Percentiles rank a stretch among this genome's conserved stretches.
Conservation (phyloP, 92 coral and sea anemone genomes). For the Bergia sp. region DNA sequence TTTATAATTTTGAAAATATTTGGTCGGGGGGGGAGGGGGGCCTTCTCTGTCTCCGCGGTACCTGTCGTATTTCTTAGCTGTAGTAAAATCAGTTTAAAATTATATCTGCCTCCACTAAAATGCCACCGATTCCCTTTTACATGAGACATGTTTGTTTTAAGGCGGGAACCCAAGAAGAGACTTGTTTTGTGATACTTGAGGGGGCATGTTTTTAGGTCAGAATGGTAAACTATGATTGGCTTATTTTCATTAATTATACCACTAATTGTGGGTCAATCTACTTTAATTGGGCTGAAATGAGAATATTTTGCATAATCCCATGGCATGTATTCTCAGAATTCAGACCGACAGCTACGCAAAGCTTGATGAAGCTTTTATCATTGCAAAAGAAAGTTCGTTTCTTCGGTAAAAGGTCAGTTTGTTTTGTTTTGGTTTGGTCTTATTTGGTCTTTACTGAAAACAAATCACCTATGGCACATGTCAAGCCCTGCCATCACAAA, state of each 20-base stretch:
- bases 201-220: not conserved
- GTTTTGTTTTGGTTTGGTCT: no score
- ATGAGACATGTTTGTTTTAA: no score
- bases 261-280: not conserved
- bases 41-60: no score
- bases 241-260: not conserved
- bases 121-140: no score
- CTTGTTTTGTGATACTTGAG: not conserved
- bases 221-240: not conserved
- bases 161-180: not conserved
- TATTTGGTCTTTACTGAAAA: not conserved
- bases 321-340: not conserved
- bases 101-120: no score
- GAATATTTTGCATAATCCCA: not conserved
- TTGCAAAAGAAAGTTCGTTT: not conserved
- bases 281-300: not conserved
- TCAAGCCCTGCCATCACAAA: not conserved
- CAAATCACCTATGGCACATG: not conserved
- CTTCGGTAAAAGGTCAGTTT: not conserved
- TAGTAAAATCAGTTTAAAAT: no score
- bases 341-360: not conserved
- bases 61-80: no score
- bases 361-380: no score
- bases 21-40: no score
- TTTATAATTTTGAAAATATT: no score